A percentile compares a stretch with the other conserved stretches of the same genome.
phyloP scores from a whole-genome alignment of 2,113 vertebrate species.

The Gavialis gangeticus region DNA sequence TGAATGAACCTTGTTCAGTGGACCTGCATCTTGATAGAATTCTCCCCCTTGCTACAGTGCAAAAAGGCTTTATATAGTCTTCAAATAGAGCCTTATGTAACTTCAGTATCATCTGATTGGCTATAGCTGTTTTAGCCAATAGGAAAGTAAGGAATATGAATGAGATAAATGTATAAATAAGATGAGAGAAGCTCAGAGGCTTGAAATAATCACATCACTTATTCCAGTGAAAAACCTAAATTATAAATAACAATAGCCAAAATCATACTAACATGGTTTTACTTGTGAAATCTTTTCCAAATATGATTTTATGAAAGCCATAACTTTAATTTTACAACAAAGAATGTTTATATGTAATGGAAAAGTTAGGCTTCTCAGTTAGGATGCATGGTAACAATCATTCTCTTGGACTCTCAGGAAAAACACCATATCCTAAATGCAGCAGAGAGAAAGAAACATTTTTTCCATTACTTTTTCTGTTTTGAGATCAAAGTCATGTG shows the following conservation, averaged over 20 bases:
- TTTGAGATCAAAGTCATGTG: constrained; percentile 13
- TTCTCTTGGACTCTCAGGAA: constrained; percentile 4
- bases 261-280: constrained; percentile 21
- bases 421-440: constrained; percentile 14
- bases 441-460: constrained; percentile 13
- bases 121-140: constrained; percentile 68
- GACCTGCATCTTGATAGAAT: constrained; percentile 38
- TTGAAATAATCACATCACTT: constrained; percentile 43
- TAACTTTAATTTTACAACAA: background rate
- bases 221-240: constrained; percentile 32
- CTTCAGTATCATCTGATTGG: constrained; percentile 58
- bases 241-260: constrained; percentile 57
- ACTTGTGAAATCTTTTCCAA: background rate
- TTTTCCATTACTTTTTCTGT: constrained; percentile 1
- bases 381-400: background rate
- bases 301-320: constrained; percentile 11
- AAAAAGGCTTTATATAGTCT: constrained; percentile 64
- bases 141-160: constrained; percentile 39
- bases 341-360: constrained; percentile 1
- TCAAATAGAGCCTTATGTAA: constrained; percentile 69
- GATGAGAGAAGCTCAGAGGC: constrained; percentile 62
- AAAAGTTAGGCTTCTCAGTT: constrained; percentile 39
- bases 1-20: constrained; percentile 6
- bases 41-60: constrained; percentile 45
- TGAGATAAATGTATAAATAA: constrained; percentile 70